These are phyloP conservation scores for Caretta caretta DNA, from an alignment of 2,113 vertebrate species.

Conservation along the genomic window DNA sequence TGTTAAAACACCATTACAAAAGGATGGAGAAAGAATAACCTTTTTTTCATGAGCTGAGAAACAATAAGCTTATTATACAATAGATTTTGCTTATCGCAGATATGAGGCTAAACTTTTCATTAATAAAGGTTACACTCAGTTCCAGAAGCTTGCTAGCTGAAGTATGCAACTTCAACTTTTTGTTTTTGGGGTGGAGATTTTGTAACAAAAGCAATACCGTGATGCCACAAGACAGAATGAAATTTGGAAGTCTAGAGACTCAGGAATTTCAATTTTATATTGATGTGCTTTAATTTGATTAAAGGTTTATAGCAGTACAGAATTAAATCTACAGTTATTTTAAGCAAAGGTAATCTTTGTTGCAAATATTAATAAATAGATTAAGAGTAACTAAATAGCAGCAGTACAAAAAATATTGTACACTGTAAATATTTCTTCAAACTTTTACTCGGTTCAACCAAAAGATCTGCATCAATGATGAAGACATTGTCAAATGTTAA, in stretches of 20 bases:
- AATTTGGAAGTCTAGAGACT: background rate
- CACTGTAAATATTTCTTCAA: background rate
- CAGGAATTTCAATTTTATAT: rapidly evolving
- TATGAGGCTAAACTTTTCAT: background rate
- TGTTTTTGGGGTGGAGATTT: background rate
- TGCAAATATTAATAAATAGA: background rate
- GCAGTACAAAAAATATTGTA: background rate
- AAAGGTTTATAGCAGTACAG: background rate
- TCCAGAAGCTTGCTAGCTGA: background rate
- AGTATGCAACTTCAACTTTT: background rate
- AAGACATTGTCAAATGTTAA: background rate
- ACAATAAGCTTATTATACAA: background rate
- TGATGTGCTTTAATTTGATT: background rate
- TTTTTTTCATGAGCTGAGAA: conserved; percentile 3
- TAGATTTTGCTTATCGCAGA: background rate
- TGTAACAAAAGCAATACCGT: background rate
- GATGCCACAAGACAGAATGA: background rate
- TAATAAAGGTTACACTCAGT: background rate
- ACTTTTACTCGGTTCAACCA: background rate
- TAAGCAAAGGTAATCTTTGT: background rate
- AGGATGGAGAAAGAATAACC: conserved; percentile 40
- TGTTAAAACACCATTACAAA: conserved; percentile 25
- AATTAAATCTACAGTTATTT: background rate
- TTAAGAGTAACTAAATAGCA: too few relatives aligned
- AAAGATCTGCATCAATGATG: background rate